Conservation (phyloP, 1,140 invertebrate species). For the Pachypeltis micranthus region DNA sequence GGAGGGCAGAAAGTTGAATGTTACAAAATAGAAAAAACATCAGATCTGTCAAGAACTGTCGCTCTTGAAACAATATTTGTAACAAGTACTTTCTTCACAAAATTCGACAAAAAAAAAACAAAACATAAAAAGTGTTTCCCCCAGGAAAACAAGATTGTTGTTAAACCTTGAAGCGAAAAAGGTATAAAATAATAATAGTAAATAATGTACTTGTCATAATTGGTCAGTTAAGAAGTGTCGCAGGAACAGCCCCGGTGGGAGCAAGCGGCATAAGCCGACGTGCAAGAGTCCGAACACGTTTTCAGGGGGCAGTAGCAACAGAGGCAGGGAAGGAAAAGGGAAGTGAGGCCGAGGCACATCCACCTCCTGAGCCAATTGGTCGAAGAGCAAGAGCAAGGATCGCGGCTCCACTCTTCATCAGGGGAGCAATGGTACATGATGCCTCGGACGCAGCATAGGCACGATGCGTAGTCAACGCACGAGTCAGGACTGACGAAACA, state of each 20-base stretch:
- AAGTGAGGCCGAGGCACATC: conserved; percentile 68
- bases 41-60: conserved; percentile 4
- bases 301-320: conserved; percentile 84
- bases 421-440: conserved; percentile 84
- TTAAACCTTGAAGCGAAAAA: no score
- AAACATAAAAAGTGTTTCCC: no score
- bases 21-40: no score
- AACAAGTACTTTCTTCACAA: no score
- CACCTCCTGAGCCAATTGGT: conserved; percentile 57
- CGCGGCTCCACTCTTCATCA: conserved; percentile 47
- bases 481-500: conserved; percentile 77
- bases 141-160: no score
- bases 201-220: no score
- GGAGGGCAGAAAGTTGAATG: no score
- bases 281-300: conserved; percentile 62
- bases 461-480: conserved; percentile 75
- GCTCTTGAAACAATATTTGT: no score
- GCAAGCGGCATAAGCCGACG: conserved; percentile 67
- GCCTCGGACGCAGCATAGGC: conserved; percentile 85
- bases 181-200: no score
- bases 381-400: conserved; percentile 73
- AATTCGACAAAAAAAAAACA: no score
- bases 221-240: conserved; percentile 9
- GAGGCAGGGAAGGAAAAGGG: conserved; percentile 73
- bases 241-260: conserved; percentile 56